These are phyloP conservation scores for Diloba caeruleocephala DNA, from an alignment of 2,888 invertebrate genomes.

Conservation along the genomic window DNA sequence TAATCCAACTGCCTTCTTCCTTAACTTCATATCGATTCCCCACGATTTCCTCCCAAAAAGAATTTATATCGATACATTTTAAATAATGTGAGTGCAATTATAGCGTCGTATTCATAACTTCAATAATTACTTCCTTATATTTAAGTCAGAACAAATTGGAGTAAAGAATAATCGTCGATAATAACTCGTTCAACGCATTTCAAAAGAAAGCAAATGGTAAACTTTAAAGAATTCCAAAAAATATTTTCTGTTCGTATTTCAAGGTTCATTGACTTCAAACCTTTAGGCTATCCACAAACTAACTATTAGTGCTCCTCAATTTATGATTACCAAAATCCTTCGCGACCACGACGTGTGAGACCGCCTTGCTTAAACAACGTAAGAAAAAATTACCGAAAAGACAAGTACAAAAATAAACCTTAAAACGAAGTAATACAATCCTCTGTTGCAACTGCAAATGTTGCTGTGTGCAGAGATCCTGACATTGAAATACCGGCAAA, in stretches of 20 bases:
- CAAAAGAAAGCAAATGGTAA: constrained; percentile 56
- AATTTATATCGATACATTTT: constrained; percentile 1
- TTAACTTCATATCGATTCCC: neutral
- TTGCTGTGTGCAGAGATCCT: no score
- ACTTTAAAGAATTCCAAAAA: no score
- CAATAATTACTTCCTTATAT: constrained; percentile 44
- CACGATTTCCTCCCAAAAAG: neutral
- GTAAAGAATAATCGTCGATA: constrained; percentile 44
- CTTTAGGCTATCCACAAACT: constrained; percentile 70
- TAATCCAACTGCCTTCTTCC: neutral
- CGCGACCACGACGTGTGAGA: constrained; percentile 76
- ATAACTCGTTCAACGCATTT: constrained; percentile 49
- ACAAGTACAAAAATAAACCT: constrained; percentile 27
- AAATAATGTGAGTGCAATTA: constrained; percentile 10
- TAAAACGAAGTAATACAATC: constrained; percentile 30
- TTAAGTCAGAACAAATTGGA: constrained; percentile 39
- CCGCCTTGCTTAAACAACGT: constrained; percentile 64
- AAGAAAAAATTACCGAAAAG: constrained; percentile 27
- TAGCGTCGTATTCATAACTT: constrained; percentile 11
- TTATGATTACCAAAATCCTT: constrained; percentile 73
- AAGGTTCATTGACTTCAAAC: constrained; percentile 73
- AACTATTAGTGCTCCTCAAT: constrained; percentile 74
- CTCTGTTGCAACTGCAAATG: constrained; percentile 12
- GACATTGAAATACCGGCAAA: constrained; percentile 51
- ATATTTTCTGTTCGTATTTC: constrained; percentile 38